Percentiles rank a stretch among this genome's conserved stretches.
phyloP scores from a whole-genome alignment of 2,888 invertebrate genomes.

The Drosophila eohydei region DNA sequence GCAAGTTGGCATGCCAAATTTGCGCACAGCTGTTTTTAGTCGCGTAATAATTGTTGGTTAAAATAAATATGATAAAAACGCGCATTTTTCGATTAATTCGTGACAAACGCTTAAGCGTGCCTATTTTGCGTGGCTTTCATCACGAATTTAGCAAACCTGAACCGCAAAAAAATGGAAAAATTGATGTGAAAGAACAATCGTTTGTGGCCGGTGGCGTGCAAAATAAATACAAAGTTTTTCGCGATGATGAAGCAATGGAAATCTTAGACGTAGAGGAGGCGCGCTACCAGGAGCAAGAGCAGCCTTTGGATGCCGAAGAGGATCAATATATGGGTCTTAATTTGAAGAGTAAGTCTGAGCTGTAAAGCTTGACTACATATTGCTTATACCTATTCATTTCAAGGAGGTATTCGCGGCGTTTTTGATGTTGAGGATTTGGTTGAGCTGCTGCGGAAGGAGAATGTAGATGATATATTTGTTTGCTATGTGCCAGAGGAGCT shows the following conservation, averaged over 20 bases:
- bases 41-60: conserved; percentile 45
- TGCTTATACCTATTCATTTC: not conserved
- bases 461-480: conserved; percentile 92
- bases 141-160: conserved; percentile 80
- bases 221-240: conserved; percentile 89
- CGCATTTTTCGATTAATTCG: conserved; percentile 72
- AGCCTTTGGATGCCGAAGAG: conserved; percentile 16
- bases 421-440: conserved; percentile 95
- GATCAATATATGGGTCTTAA: conserved; percentile 85
- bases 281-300: conserved; percentile 72
- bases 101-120: conserved; percentile 69
- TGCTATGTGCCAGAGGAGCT: conserved; percentile 90
- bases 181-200: conserved; percentile 12
- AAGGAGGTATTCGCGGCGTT: conserved; percentile 93
- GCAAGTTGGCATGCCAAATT: conserved; percentile 15
- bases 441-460: conserved; percentile 90
- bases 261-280: conserved; percentile 92
- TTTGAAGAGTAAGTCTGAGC: conserved; percentile 86
- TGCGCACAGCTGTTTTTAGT: conserved; percentile 42
- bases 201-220: conserved; percentile 86
- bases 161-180: conserved; percentile 8
- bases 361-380: too few species aligned
- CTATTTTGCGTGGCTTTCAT: conserved; percentile 77
- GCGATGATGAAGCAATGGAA: conserved; percentile 89
- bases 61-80: conserved; percentile 66